Evolutionary conservation across 2,888 invertebrate species (phyloP).

Genomic region (Papilio elwesi): DNA sequence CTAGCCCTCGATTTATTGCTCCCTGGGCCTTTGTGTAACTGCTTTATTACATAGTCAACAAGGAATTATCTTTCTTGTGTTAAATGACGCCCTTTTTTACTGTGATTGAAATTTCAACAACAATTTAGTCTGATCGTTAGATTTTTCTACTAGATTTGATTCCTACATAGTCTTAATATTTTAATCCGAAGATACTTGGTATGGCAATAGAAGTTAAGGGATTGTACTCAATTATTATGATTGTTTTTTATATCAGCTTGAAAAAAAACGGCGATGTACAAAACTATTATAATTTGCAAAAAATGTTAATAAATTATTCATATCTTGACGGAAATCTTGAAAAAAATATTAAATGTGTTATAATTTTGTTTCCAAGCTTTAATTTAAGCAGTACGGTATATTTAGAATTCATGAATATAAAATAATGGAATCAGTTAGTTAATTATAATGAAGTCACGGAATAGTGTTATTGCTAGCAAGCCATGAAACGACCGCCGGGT

Average conservation of each 20-base stretch:
- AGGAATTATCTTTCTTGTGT: neutral
- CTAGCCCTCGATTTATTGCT: conserved; percentile 15
- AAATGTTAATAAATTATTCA: neutral
- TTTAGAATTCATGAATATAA: conserved; percentile 9
- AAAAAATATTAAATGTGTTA: neutral
- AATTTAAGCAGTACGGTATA: neutral
- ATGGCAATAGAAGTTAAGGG: too few relatives aligned
- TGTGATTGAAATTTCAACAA: too few relatives aligned
- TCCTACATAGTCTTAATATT: too few relatives aligned
- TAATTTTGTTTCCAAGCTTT: neutral
- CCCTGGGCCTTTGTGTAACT: conserved; percentile 18
- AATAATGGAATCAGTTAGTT: conserved; percentile 3
- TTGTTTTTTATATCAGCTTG: neutral
- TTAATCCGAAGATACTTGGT: too few relatives aligned
- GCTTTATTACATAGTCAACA: neutral
- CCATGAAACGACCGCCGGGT: conserved; percentile 3
- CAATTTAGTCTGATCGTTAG: too few relatives aligned
- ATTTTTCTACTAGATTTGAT: too few relatives aligned
- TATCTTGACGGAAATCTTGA: neutral
- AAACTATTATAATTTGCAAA: neutral
- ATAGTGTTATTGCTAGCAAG: conserved; percentile 6
- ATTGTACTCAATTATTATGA: too few relatives aligned
- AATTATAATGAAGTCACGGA: neutral
- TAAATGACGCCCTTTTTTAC: neutral
- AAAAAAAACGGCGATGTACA: neutral